Base-by-base conservation (phyloP, 2,113 vertebrate genomes). In the Brevimyrus niger region DNA sequence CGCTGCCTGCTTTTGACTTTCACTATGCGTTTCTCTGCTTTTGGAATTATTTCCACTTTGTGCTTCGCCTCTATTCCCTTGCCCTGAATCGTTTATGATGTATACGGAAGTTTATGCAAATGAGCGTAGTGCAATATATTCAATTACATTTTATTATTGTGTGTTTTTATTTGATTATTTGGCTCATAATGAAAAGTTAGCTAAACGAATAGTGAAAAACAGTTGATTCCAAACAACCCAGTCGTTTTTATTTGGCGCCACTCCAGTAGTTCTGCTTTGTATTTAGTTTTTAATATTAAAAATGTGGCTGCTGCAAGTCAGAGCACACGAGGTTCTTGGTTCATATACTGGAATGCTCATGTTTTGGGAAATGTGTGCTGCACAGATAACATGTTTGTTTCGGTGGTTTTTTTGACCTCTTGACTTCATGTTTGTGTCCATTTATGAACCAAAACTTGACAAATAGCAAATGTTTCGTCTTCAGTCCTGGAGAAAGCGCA, bases 1-100 rank as follows among this genome's bases (percentile, higher is more conserved):
- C 94, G 94, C 92, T 51, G 76, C 87, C 46, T 89, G 82, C 35
- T 51, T 73, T 73, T 19, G 15, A 61, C 51, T 61, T 87, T 55
- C 42, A 7, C 58, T 91, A 89, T 89, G 89, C 87, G 90, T 92
- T 88, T 91, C 88, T 90, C 51, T 53, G 91, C 89, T 88, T 58
- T 88, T 35, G 44, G 73, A 80, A 19, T 80, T 19, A 80, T 88
- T 88, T 46, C 9, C 38, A 15, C 10, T 80, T 42, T 80, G 73
- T 42, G 17, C 73, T 80, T 80, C 13, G 15, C 27, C 35, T 42
- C 15, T 76, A 38, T 38, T 38, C 69, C 7, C 69, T 76, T 38
- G 35, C 15, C 31, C 31, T 15, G 27, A 38, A 76, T 76, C 2
- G 73, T 19, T 80, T 42, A 7, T 42, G 38, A 80, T 80, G 17